Conservation (phyloP, 2,888 invertebrate species). For the Isotomurus palustris region DNA sequence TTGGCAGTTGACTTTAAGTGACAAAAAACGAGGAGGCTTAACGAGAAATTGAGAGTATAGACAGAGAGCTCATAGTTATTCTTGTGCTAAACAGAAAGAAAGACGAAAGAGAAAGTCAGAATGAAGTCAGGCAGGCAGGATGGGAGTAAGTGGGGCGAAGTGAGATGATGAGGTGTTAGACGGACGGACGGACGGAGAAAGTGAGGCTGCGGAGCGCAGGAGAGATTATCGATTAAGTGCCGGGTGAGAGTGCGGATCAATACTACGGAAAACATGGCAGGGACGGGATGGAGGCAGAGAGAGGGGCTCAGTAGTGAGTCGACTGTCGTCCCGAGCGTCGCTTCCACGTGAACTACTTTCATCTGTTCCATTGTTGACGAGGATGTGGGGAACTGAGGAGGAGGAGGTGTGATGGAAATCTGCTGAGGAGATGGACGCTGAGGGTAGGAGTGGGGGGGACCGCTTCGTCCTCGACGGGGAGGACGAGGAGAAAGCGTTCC, state of each 20-base stretch:
- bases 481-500: conserved; percentile 41
- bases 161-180: too few species aligned
- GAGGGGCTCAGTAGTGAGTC: neutral
- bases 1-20: too few species aligned
- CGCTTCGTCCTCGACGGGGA: conserved; percentile 31
- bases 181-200: neutral
- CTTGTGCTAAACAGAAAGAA: too few species aligned
- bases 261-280: conserved; percentile 43
- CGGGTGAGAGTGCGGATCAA: conserved; percentile 24
- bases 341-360: neutral
- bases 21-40: too few species aligned
- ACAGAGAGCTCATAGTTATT: too few species aligned
- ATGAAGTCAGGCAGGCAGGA: too few species aligned
- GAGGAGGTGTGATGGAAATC: neutral
- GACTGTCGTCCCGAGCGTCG: conserved; percentile 8
- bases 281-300: too few species aligned
- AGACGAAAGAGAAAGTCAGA: too few species aligned
- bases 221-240: neutral
- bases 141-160: too few species aligned
- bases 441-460: conserved; percentile 6
- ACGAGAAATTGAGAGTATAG: too few species aligned
- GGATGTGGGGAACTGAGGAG: neutral
- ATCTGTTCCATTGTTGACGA: too few species aligned
- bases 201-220: neutral
- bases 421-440: conserved; percentile 3